phyloP scores from a whole-genome alignment of 2,888 invertebrate species.

The Chrysomela aeneicollis region DNA sequence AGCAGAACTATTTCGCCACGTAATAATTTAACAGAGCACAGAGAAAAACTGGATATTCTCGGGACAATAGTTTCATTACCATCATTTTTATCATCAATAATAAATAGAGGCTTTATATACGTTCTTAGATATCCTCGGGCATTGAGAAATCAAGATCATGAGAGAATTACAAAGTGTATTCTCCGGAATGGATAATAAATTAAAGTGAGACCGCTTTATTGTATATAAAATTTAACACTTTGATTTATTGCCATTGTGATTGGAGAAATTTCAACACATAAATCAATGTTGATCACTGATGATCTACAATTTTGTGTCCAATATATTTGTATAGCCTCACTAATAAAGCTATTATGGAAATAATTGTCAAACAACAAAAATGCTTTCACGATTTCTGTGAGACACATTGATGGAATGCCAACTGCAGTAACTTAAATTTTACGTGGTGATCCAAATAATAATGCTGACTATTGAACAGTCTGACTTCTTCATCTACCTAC shows the following conservation, averaged over 20 bases:
- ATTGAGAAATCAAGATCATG: constrained; percentile 24
- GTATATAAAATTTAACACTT: constrained; percentile 36
- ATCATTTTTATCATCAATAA: constrained; percentile 24
- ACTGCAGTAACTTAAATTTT: no score
- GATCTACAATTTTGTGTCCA: constrained; percentile 39
- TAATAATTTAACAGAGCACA: neutral
- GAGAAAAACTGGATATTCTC: neutral
- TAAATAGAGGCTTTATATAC: constrained; percentile 20
- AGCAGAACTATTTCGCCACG: no score
- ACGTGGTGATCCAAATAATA: no score
- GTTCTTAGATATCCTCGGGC: constrained; percentile 12
- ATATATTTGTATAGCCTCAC: constrained; percentile 23
- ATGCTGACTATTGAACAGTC: no score
- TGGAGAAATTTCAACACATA: constrained; percentile 42
- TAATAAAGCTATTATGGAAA: constrained; percentile 30
- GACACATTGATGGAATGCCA: neutral
- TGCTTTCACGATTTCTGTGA: no score
- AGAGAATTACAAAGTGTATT: constrained; percentile 33
- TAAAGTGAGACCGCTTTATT: constrained; percentile 35
- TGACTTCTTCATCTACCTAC: no score
- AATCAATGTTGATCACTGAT: constrained; percentile 38
- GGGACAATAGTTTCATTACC: constrained; percentile 13
- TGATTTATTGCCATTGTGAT: constrained; percentile 43
- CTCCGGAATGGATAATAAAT: constrained; percentile 35
- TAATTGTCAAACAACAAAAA: neutral